phyloP scores from a whole-genome alignment of 2,888 invertebrate species.

The Linyphia triangularis region DNA sequence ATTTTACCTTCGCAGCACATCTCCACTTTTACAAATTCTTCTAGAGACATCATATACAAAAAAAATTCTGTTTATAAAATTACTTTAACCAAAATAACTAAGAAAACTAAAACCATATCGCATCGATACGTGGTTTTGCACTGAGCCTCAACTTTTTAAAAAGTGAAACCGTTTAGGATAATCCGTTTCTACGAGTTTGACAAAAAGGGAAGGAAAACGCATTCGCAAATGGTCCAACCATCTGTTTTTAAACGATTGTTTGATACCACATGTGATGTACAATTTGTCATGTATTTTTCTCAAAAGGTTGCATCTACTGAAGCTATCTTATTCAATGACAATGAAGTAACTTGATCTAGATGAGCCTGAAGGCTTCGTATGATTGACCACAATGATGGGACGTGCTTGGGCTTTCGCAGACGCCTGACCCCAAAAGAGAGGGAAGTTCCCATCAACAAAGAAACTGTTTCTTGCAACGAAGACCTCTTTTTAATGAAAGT shows the following conservation, averaged over 20 bases:
- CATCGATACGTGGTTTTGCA: too few species aligned
- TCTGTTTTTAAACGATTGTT: constrained; percentile 9
- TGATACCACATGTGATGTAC: background rate
- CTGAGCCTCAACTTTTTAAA: background rate
- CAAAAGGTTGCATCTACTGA: background rate
- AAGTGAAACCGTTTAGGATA: background rate
- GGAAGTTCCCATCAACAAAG: background rate
- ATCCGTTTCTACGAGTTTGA: background rate
- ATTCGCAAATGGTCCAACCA: background rate
- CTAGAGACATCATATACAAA: background rate
- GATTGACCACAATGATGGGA: constrained; percentile 4
- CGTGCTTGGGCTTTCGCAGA: background rate
- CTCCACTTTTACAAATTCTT: background rate
- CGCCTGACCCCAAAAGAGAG: background rate
- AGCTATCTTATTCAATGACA: background rate
- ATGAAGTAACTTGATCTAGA: background rate
- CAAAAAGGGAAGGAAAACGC: background rate
- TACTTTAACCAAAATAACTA: background rate
- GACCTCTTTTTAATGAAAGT: background rate
- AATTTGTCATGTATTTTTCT: constrained; percentile 3
- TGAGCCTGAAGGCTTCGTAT: background rate
- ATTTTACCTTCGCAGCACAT: constrained; percentile 17
- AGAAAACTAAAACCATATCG: background rate
- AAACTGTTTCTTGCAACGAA: background rate
- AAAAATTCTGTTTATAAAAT: background rate